Conservation (phyloP, 2,888 invertebrate genomes). For the Taphrorychus bicolor region DNA sequence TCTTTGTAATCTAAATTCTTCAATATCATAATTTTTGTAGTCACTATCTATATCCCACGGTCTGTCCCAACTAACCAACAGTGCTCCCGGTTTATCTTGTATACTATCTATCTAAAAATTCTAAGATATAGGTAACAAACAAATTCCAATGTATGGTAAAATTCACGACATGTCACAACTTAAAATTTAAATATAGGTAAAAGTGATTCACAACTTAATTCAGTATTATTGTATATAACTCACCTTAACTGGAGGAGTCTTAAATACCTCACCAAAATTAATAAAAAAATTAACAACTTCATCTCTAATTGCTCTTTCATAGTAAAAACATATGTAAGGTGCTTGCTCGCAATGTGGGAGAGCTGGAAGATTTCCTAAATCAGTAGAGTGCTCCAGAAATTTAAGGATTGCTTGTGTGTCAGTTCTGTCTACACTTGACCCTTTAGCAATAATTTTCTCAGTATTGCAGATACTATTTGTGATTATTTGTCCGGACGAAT, state of each 20-base stretch:
- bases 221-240: neutral
- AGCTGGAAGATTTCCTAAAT: slow-evolving; percentile 63
- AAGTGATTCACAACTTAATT: no score
- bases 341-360: slow-evolving; percentile 65
- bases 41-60: slow-evolving; percentile 53
- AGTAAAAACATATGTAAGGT: slow-evolving; percentile 63
- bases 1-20: slow-evolving; percentile 60
- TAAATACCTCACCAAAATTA: slow-evolving; percentile 52
- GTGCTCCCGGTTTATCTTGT: slow-evolving; percentile 63
- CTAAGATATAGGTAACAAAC: neutral
- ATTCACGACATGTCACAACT: no score
- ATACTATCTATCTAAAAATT: slow-evolving; percentile 61
- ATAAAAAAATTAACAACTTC: slow-evolving; percentile 48
- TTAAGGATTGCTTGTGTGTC: slow-evolving; percentile 44
- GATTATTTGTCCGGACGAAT: slow-evolving; percentile 57
- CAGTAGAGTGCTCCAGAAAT: slow-evolving; percentile 50
- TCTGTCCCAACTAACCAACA: slow-evolving; percentile 63
- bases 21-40: slow-evolving; percentile 59
- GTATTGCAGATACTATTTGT: slow-evolving; percentile 55
- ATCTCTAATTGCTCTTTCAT: slow-evolving; percentile 52
- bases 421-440: slow-evolving; percentile 43
- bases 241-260: slow-evolving; percentile 56
- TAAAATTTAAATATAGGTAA: no score
- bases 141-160: no score
- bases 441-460: slow-evolving; percentile 52